Conservation (phyloP, 2,113 vertebrate genomes). For the Semicossyphus pulcher region DNA sequence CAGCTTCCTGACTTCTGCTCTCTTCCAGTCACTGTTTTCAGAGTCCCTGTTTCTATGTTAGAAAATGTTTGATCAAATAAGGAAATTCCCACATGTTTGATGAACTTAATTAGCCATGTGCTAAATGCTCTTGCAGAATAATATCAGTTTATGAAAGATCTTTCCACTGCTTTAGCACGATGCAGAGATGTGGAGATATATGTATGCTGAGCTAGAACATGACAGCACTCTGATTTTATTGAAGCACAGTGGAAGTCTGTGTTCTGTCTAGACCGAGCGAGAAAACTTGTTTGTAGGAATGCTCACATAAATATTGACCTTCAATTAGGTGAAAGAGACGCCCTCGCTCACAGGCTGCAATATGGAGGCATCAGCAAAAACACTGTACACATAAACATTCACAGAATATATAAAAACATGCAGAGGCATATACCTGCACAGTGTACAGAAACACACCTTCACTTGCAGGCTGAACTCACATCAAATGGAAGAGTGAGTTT, state of each 20-base stretch:
- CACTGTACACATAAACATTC: slow-evolving; percentile 50
- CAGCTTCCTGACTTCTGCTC: background rate
- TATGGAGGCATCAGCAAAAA: slow-evolving; percentile 72
- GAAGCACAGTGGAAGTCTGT: slow-evolving; percentile 69
- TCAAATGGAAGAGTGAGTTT: slow-evolving; percentile 36
- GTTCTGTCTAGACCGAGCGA: slow-evolving; percentile 47
- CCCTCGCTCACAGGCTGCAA: slow-evolving; percentile 62
- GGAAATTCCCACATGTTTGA: no score
- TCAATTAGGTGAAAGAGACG: slow-evolving; percentile 73
- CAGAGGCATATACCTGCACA: slow-evolving; percentile 32
- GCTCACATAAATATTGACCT: slow-evolving; percentile 81
- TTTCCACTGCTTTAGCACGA: slow-evolving; percentile 12
- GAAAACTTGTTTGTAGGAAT: slow-evolving; percentile 72
- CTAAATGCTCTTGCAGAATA: background rate
- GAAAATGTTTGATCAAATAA: background rate
- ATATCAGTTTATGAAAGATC: slow-evolving; percentile 4
- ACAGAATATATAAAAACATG: slow-evolving; percentile 63
- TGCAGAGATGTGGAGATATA: slow-evolving; percentile 1
- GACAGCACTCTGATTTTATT: slow-evolving; percentile 60
- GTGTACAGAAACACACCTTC: slow-evolving; percentile 41
- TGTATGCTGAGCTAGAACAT: slow-evolving; percentile 35
- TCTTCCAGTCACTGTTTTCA: background rate
- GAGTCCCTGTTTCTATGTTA: background rate
- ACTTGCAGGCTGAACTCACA: slow-evolving; percentile 15
- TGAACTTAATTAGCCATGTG: background rate